These are phyloP conservation scores for Mycalesis mineus DNA, from an alignment of 2,888 invertebrate species.

Conservation along the genomic window DNA sequence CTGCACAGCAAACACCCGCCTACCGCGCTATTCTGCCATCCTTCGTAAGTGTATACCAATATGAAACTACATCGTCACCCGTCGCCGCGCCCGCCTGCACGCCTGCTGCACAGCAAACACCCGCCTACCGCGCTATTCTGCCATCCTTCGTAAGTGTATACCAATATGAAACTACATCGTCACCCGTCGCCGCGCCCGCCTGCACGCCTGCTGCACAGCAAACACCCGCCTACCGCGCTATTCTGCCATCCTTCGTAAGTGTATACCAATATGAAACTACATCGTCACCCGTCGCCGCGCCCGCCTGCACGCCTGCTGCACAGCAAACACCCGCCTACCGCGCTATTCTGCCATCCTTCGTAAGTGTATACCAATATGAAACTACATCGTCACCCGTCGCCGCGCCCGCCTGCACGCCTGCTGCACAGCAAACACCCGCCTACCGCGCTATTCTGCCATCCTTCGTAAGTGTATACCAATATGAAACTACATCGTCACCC, in stretches of 20 bases:
- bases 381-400: constrained; percentile 75
- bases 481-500: constrained; percentile 76
- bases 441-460: constrained; percentile 86
- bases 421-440: constrained; percentile 80
- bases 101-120: constrained; percentile 78
- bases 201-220: constrained; percentile 76
- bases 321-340: constrained; percentile 83
- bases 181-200: constrained; percentile 73
- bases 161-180: constrained; percentile 75
- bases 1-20: constrained; percentile 80
- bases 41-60: too few relatives aligned
- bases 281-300: constrained; percentile 74
- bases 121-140: constrained; percentile 85
- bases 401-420: constrained; percentile 70
- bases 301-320: constrained; percentile 72
- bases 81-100: constrained; percentile 71
- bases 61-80: constrained; percentile 76
- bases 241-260: too few relatives aligned
- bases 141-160: too few relatives aligned
- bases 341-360: constrained; percentile 86
- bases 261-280: too few relatives aligned
- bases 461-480: too few relatives aligned
- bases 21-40: constrained; percentile 86
- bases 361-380: too few relatives aligned
- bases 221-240: constrained; percentile 83